These are phyloP conservation scores for Chamaea fasciata DNA, from an alignment of 2,113 vertebrate genomes.

Conservation along the genomic window DNA sequence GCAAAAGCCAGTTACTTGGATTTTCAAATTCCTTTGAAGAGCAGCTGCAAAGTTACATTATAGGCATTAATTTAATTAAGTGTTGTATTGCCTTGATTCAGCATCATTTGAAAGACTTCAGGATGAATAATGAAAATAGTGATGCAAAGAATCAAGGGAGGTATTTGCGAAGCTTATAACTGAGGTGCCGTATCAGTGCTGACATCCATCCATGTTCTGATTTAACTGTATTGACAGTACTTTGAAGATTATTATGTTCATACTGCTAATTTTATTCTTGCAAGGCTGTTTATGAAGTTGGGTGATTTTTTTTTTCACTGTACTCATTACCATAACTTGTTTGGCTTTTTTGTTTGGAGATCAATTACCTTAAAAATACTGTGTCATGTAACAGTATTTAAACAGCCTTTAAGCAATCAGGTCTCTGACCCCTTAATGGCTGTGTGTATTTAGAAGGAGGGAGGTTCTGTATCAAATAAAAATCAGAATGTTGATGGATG, in stretches of 20 bases:
- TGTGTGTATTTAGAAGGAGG: background rate
- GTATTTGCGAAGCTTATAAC: background rate
- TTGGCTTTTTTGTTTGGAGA: background rate
- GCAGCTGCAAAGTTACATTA: background rate
- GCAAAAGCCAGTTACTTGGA: background rate
- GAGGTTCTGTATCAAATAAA: background rate
- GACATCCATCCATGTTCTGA: background rate
- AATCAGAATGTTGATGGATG: background rate
- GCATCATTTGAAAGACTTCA: background rate
- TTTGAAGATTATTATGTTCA: background rate
- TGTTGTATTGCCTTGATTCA: background rate
- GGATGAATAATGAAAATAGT: background rate
- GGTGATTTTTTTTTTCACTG: background rate
- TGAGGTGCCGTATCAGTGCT: background rate
- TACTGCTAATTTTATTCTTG: background rate
- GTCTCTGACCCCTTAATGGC: background rate
- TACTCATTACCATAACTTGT: background rate
- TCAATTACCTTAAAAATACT: background rate
- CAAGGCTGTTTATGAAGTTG: background rate
- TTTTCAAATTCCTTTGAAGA: background rate
- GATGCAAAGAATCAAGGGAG: background rate
- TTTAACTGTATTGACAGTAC: background rate
- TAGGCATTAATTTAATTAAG: background rate
- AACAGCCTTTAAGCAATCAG: background rate
- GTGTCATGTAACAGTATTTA: background rate